These are phyloP conservation scores for Cololabis saira DNA, from an alignment of 2,113 vertebrate genomes.

Conservation along the genomic window DNA sequence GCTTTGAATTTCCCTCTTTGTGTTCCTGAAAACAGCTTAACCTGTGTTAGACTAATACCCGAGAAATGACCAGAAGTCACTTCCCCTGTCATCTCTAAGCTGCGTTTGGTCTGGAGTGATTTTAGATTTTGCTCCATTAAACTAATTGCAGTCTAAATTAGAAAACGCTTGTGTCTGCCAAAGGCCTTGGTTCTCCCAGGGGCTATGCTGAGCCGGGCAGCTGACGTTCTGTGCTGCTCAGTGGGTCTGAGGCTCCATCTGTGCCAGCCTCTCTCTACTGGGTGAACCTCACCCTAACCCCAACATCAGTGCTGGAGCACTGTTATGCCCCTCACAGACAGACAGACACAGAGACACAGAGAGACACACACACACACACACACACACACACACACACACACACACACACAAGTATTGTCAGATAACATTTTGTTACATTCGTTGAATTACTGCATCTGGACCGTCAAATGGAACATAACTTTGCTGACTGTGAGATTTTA, in stretches of 20 bases:
- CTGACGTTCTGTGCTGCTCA: slow-evolving; percentile 70
- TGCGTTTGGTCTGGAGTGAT: slow-evolving; percentile 48
- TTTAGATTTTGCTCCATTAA: slow-evolving; percentile 70
- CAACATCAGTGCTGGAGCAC: neutral
- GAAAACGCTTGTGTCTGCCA: slow-evolving; percentile 60
- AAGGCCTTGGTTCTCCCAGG: slow-evolving; percentile 55
- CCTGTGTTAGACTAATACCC: slow-evolving; percentile 29
- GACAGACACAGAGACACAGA: slow-evolving; percentile 10
- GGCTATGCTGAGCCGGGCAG: slow-evolving; percentile 65
- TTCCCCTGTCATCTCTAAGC: slow-evolving; percentile 31
- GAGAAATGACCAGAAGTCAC: slow-evolving; percentile 28
- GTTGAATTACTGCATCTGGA: neutral
- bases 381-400: slow-evolving; percentile 17
- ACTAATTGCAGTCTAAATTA: slow-evolving; percentile 69
- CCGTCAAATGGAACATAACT: neutral
- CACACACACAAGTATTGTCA: slow-evolving; percentile 9
- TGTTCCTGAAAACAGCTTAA: slow-evolving; percentile 31
- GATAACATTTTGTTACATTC: too few species aligned
- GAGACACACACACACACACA: slow-evolving; percentile 12
- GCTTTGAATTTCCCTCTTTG: neutral
- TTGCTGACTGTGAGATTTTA: neutral
- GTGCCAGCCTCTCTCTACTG: slow-evolving; percentile 65
- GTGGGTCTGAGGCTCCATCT: slow-evolving; percentile 74
- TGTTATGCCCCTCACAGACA: too few species aligned
- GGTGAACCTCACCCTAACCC: slow-evolving; percentile 22